Conservation (phyloP, 2,113 vertebrate genomes). For the Psilopsiagon aurifrons region DNA sequence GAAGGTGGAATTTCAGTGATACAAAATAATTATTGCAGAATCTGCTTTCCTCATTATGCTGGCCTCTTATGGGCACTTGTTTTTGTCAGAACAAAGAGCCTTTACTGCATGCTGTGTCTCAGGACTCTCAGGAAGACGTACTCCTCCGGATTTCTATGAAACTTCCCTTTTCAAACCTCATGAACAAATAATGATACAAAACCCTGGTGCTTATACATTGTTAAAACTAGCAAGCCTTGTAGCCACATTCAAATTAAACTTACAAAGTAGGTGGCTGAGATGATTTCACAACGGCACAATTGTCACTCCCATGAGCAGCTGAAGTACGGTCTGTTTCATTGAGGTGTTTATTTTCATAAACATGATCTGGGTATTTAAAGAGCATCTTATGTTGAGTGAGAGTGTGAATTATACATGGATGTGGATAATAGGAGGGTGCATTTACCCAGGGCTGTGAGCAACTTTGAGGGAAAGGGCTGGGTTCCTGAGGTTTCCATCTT, state of each 20-base stretch:
- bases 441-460: rapidly evolving
- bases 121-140: neutral
- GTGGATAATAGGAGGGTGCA: neutral
- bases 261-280: neutral
- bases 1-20: neutral
- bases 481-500: neutral
- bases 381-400: neutral
- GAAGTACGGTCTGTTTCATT: neutral
- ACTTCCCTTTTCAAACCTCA: neutral
- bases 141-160: neutral
- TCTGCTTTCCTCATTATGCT: neutral
- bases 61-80: neutral
- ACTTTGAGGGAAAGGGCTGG: neutral
- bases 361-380: neutral
- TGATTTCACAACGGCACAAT: neutral
- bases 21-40: neutral
- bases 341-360: neutral
- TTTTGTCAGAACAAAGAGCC: neutral
- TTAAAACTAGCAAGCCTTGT: neutral
- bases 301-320: neutral
- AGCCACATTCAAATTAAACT: neutral
- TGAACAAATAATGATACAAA: neutral
- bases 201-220: neutral
- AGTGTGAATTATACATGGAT: neutral
- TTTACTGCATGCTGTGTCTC: neutral